Evolutionary conservation across 2,888 invertebrate species (phyloP).

Genomic region (Gortyna flavago): DNA sequence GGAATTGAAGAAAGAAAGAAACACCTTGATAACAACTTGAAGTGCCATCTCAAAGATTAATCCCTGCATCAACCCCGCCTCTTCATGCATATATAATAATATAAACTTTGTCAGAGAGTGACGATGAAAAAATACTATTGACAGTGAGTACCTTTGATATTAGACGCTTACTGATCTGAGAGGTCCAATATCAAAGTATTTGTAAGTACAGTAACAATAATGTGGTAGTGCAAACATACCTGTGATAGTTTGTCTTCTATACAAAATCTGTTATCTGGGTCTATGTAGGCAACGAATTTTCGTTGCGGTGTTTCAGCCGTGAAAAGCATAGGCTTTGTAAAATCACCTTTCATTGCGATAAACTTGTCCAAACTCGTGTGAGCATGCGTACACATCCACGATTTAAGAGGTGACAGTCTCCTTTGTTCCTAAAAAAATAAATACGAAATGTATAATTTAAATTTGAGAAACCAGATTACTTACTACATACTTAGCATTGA

Average conservation of each 20-base stretch:
- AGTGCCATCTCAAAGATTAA: not conserved
- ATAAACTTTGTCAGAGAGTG: not conserved
- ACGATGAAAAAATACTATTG: not conserved
- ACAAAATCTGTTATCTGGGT: slow-evolving; percentile 96
- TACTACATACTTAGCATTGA: not conserved
- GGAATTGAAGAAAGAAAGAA: too few relatives aligned
- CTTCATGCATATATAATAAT: not conserved
- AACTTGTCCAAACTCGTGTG: slow-evolving; percentile 95
- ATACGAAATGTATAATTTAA: not conserved
- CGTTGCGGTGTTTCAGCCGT: slow-evolving; percentile 96
- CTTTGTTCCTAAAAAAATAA: slow-evolving; percentile 91
- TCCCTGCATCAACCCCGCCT: not conserved
- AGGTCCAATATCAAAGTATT: not conserved
- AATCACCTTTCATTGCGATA: slow-evolving; percentile 91
- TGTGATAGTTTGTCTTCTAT: slow-evolving; percentile 98
- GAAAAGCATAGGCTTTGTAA: slow-evolving; percentile 94
- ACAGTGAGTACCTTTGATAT: not conserved
- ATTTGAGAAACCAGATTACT: too few relatives aligned
- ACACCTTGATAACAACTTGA: too few relatives aligned
- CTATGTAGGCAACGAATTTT: slow-evolving; percentile 98
- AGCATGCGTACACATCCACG: slow-evolving; percentile 97
- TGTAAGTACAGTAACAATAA: not conserved
- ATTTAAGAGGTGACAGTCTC: slow-evolving; percentile 95
- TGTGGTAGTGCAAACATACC: slow-evolving; percentile 83
- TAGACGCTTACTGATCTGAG: not conserved